A percentile compares a stretch with the other conserved stretches of the same genome.
Evolutionary conservation across 2,888 invertebrate species (phyloP).

Genomic region (Suillia variegata): DNA sequence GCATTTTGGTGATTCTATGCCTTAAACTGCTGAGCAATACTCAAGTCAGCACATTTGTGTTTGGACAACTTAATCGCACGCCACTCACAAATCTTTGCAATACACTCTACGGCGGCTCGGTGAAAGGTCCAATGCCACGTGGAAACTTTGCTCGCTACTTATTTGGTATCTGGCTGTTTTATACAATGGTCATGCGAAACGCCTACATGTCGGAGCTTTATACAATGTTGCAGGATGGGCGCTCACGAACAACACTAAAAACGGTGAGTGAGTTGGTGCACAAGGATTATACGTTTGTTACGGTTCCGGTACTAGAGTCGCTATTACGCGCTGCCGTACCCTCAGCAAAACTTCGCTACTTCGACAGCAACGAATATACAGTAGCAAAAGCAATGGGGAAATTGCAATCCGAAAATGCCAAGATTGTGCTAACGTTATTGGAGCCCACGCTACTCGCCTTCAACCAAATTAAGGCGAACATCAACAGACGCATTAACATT

Average conservation of each 20-base stretch:
- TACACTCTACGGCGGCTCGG: conserved; percentile 21
- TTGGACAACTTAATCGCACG: conserved; percentile 16
- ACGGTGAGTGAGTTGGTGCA: conserved; percentile 21
- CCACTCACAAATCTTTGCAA: conserved; percentile 21
- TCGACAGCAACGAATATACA: not conserved
- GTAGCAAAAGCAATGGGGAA: not conserved
- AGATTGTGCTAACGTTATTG: conserved; percentile 30
- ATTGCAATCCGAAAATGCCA: conserved; percentile 21
- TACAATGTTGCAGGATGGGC: conserved; percentile 24
- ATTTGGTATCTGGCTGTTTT: conserved; percentile 26
- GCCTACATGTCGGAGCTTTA: conserved; percentile 26
- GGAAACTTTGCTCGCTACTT: conserved; percentile 30
- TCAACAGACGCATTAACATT: conserved; percentile 26
- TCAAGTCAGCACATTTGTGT: conserved; percentile 18
- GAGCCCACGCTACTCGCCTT: conserved; percentile 33
- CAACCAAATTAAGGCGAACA: conserved; percentile 28
- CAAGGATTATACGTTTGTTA: conserved; percentile 2
- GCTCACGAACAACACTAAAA: not conserved
- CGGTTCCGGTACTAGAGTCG: not conserved
- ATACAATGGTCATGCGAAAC: conserved; percentile 24
- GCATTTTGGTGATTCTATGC: conserved; percentile 16
- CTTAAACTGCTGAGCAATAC: conserved; percentile 14
- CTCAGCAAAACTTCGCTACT: not conserved
- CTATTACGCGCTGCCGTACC: not conserved
- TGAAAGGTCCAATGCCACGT: conserved; percentile 8